Evolutionary conservation across 2,113 vertebrate genomes (phyloP), one percentile per base, ranked within the genome.

Genomic region (Dolichallabes microphthalmus): DNA sequence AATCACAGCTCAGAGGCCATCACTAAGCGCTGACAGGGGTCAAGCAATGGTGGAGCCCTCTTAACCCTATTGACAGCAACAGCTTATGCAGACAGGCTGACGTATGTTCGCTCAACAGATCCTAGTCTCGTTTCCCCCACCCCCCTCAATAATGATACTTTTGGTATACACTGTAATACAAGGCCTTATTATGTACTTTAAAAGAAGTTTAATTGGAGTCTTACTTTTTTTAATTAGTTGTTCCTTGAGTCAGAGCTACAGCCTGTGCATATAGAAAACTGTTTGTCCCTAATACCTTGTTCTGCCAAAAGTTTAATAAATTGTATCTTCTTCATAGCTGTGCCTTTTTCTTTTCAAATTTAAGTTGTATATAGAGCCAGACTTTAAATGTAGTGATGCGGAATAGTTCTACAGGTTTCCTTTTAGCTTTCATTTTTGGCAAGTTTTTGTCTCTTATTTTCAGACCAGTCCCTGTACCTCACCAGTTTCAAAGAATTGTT

Each of bases 141-240:
- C n/a, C n/a, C n/a, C n/a, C n/a, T n/a, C 4, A 57, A 35, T 78
- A 68, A 66, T 57, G 30, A 57, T 78, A 66, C 20, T 53, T 78
- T 78, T 13, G 11, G 30, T 57, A 64, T 9, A n/a, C 27, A 58
- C 22, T 57, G 17, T 85, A 85, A 78, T 78, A n/a, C 79, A 68
- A 76, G 17, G 27, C 25, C 32, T 55, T 53, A 25, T 53, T 32
- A 22, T 84, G 39, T 14, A 7, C 10, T 63, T 15, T 61, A 25
- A 50, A 25, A 75, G n/a, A 27, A 27, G 75, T 35, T 77, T 64
- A 55, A 77, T 84, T 84, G 35, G 27, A 75, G 45, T 77, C 73
- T 64, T 50, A 77, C 61, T 14, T 83, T 14, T 83, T 82, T 68
- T 69, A 84, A 84, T 84, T 64, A 77, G 27, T 35, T 17, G 73